Percentiles rank a stretch among this genome's conserved stretches.
phyloP scores from a whole-genome alignment of 2,888 invertebrate species.

The Dorcus parallelipipedus region DNA sequence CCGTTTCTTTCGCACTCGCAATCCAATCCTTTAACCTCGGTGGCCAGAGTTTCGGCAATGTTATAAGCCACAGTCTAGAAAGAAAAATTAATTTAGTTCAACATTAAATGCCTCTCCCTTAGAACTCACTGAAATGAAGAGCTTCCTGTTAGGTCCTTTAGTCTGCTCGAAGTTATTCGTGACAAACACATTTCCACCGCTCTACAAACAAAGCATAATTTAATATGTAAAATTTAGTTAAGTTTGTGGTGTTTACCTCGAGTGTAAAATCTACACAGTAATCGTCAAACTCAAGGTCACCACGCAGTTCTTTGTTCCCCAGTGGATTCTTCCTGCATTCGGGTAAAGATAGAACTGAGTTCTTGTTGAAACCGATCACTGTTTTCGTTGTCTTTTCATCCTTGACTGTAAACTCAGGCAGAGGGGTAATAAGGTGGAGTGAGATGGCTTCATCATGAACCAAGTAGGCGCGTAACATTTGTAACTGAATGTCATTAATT shows the following conservation, averaged over 20 bases:
- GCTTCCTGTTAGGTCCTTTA: slow-evolving; percentile 58
- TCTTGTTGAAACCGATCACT: slow-evolving; percentile 60
- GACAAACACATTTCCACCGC: slow-evolving; percentile 65
- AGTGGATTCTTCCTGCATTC: slow-evolving; percentile 61
- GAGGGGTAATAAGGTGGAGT: slow-evolving; percentile 60
- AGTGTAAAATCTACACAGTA: slow-evolving; percentile 67
- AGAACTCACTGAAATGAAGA: slow-evolving; percentile 53
- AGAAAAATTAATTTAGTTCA: slow-evolving; percentile 24
- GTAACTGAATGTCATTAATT: slow-evolving; percentile 9
- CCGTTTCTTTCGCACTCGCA: slow-evolving; percentile 46
- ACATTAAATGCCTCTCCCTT: background rate
- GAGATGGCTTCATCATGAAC: slow-evolving; percentile 59
- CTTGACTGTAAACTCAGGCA: slow-evolving; percentile 50
- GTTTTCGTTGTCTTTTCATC: slow-evolving; percentile 56
- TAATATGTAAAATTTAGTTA: background rate
- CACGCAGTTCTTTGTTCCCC: slow-evolving; percentile 55
- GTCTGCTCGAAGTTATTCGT: slow-evolving; percentile 55
- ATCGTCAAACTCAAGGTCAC: slow-evolving; percentile 57
- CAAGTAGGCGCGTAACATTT: slow-evolving; percentile 28
- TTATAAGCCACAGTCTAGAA: slow-evolving; percentile 53
- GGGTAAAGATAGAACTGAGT: slow-evolving; percentile 61
- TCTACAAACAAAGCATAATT: slow-evolving; percentile 44
- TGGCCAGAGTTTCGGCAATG: slow-evolving; percentile 48
- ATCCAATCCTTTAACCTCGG: slow-evolving; percentile 46
- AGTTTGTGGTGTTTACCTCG: slow-evolving; percentile 51